These are phyloP conservation scores for Blastomussa wellsi DNA, from an alignment of 92 coral and sea anemone genomes.

Conservation along the genomic window DNA sequence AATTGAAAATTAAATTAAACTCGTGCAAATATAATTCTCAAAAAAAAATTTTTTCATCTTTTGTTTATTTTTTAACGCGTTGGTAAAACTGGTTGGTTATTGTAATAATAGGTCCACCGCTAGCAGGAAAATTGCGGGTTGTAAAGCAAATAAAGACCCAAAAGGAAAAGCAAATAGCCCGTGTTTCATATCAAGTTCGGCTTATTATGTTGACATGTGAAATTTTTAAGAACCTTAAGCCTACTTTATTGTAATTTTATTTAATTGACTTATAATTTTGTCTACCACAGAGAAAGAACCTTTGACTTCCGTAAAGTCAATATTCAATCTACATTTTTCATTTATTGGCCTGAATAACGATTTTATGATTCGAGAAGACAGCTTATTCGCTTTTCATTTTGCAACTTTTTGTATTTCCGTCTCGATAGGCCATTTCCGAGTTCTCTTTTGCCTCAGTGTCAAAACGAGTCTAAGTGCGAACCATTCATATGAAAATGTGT, in stretches of 20 bases:
- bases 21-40: not conserved
- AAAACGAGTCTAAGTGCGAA: too few relatives aligned
- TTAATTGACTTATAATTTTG: not conserved
- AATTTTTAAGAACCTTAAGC: not conserved
- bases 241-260: slow-evolving; percentile 1
- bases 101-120: not conserved
- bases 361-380: not conserved
- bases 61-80: not conserved
- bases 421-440: too few relatives aligned
- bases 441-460: too few relatives aligned
- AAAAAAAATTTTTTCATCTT: not conserved
- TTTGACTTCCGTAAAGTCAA: not conserved
- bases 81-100: not conserved
- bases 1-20: not conserved
- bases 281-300: not conserved
- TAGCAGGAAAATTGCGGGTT: not conserved
- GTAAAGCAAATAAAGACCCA: not conserved
- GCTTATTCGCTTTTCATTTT: not conserved
- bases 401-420: not conserved
- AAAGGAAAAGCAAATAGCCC: not conserved
- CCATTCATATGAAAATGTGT: too few relatives aligned
- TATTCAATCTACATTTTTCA: not conserved
- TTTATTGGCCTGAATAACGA: not conserved
- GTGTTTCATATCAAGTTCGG: not conserved
- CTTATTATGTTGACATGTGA: not conserved